A percentile compares a stretch with the other conserved stretches of the same genome.
Conservation (phyloP, 2,888 invertebrate species). For the Pimpla rufipes region DNA sequence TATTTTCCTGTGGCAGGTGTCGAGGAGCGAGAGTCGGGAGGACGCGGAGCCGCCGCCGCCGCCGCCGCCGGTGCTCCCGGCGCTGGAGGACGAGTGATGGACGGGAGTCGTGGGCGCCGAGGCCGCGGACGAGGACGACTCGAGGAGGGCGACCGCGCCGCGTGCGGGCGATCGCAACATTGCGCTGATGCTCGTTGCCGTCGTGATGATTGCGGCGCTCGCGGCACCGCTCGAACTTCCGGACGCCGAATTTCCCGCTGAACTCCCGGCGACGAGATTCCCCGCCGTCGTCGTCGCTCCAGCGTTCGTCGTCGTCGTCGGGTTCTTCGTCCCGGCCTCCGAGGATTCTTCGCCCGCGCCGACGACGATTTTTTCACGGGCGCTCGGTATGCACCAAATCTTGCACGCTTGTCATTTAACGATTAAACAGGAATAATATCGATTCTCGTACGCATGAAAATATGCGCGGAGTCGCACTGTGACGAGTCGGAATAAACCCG, state of each 20-base stretch:
- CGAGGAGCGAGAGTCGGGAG: conserved; percentile 89
- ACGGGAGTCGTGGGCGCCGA: conserved; percentile 80
- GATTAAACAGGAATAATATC: conserved; percentile 32
- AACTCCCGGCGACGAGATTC: conserved; percentile 38
- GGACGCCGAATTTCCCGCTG: neutral
- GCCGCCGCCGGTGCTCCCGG: conserved; percentile 68
- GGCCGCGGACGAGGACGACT: conserved; percentile 75
- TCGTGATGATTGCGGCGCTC: conserved; percentile 54
- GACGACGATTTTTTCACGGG: conserved; percentile 82
- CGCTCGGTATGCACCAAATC: conserved; percentile 81
- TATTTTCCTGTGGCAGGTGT: conserved; percentile 91
- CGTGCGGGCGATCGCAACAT: conserved; percentile 82
- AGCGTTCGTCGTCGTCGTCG: conserved; percentile 65
- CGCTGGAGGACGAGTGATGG: conserved; percentile 73
- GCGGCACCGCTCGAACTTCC: neutral
- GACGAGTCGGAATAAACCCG: too few relatives aligned
- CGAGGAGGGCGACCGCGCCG: conserved; percentile 74
- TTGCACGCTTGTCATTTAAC: conserved; percentile 78
- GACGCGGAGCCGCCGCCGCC: conserved; percentile 72
- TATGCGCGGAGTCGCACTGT: too few relatives aligned
- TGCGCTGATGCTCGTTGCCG: conserved; percentile 58
- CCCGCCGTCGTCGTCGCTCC: conserved; percentile 75
- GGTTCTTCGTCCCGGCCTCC: conserved; percentile 69
- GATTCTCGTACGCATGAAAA: too few relatives aligned
- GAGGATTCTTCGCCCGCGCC: conserved; percentile 80